phyloP scores from a whole-genome alignment of 2,888 invertebrate genomes.

The Allacma fusca region DNA sequence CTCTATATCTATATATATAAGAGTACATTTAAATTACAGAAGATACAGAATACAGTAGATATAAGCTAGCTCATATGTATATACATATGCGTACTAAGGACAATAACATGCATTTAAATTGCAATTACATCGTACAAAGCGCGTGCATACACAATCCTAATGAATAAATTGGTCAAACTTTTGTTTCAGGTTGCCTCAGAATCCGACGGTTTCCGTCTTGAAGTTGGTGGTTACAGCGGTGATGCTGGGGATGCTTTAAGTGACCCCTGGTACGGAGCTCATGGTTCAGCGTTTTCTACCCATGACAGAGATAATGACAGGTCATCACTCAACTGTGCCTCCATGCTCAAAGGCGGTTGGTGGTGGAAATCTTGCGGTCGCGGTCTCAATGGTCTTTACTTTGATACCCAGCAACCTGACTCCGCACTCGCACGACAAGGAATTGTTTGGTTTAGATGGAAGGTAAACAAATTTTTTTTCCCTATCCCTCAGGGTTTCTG shows the following conservation, averaged over 20 bases:
- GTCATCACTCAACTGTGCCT: slow-evolving; percentile 88
- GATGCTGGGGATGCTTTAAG: slow-evolving; percentile 90
- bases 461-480: slow-evolving; percentile 63
- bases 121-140: too few species aligned
- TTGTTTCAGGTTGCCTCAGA: slow-evolving; percentile 83
- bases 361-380: slow-evolving; percentile 95
- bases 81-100: too few species aligned
- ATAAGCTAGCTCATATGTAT: too few species aligned
- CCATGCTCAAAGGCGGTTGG: slow-evolving; percentile 93
- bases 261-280: slow-evolving; percentile 93
- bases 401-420: slow-evolving; percentile 71
- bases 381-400: slow-evolving; percentile 86
- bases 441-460: slow-evolving; percentile 94
- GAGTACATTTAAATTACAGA: too few species aligned
- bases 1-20: too few species aligned
- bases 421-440: slow-evolving; percentile 67
- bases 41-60: too few species aligned
- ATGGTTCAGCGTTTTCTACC: slow-evolving; percentile 91
- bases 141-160: too few species aligned
- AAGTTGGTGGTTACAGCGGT: slow-evolving; percentile 91
- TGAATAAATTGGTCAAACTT: background rate
- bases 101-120: too few species aligned
- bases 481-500: background rate
- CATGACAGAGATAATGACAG: slow-evolving; percentile 92
- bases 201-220: slow-evolving; percentile 88